A percentile compares a stretch with the other conserved stretches of the same genome.
phyloP scores from a whole-genome alignment of 2,888 invertebrate species.

The Parnassius orleans region DNA sequence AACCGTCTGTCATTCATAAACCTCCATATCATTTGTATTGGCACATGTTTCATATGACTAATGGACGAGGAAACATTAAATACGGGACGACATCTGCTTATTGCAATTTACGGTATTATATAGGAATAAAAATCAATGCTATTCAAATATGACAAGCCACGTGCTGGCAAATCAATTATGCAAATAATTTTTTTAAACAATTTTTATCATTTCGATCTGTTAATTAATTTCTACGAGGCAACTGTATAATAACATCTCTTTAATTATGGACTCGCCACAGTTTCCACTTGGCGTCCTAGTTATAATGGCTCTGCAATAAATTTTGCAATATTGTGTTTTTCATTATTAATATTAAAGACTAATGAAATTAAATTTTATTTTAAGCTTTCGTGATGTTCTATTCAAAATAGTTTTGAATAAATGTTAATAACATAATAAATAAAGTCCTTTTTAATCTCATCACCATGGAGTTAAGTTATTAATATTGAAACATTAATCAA shows the following conservation, averaged over 20 bases:
- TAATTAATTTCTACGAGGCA: constrained; percentile 27
- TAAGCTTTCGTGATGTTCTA: too few relatives aligned
- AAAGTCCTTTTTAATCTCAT: background rate
- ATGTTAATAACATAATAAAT: background rate
- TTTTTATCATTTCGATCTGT: constrained; percentile 26
- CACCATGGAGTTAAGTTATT: constrained; percentile 14
- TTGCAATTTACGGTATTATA: constrained; percentile 53
- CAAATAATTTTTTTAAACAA: constrained; percentile 27
- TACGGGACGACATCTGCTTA: constrained; percentile 61
- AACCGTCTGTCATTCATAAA: constrained; percentile 77
- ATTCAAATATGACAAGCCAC: constrained; percentile 12
- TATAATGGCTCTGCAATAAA: constrained; percentile 27
- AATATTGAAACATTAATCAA: constrained; percentile 26
- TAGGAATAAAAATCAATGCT: constrained; percentile 27
- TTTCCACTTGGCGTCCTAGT: constrained; percentile 29
- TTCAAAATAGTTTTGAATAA: too few relatives aligned
- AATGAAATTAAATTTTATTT: too few relatives aligned
- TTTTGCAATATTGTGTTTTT: constrained; percentile 24
- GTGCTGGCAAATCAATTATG: constrained; percentile 32
- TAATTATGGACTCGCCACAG: constrained; percentile 29
- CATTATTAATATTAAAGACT: constrained; percentile 19
- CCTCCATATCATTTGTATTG: constrained; percentile 80
- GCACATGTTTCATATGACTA: constrained; percentile 80
- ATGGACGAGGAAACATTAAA: constrained; percentile 71
- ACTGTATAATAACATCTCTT: constrained; percentile 28